Evolutionary conservation across 2,113 vertebrate genomes (phyloP).

Genomic region (Laterallus jamaicensis): DNA sequence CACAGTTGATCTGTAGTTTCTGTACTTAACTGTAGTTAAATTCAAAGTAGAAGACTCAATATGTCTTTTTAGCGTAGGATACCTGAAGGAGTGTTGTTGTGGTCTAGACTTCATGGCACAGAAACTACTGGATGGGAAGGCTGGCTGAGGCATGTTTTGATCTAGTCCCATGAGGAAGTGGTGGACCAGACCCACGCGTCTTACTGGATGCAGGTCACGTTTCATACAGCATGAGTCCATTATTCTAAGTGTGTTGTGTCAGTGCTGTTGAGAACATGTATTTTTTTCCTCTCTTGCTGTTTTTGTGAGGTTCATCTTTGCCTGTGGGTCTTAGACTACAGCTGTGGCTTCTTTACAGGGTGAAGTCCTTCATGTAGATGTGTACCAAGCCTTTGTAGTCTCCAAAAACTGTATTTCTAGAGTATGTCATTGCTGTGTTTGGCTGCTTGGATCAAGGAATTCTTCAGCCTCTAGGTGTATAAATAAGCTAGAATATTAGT

Average conservation of each 20-base stretch:
- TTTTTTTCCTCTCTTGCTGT: neutral
- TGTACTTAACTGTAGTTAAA: neutral
- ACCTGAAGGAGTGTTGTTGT: neutral
- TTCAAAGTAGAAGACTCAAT: neutral
- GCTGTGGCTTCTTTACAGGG: neutral
- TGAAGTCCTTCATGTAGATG: neutral
- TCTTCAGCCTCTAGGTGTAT: neutral
- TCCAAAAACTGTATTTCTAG: neutral
- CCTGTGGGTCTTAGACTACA: neutral
- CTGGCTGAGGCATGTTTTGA: neutral
- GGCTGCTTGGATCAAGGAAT: neutral
- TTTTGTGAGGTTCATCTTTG: neutral
- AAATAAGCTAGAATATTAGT: neutral
- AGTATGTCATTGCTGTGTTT: neutral
- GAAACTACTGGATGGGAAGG: neutral
- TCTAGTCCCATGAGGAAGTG: neutral
- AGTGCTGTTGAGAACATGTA: neutral
- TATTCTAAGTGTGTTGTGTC: neutral
- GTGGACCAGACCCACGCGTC: neutral
- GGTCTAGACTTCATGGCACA: neutral
- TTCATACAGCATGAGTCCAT: neutral
- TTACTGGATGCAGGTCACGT: neutral
- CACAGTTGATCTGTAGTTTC: neutral
- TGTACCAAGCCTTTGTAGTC: neutral
- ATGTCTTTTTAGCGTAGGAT: neutral